Evolutionary conservation across 2,113 vertebrate genomes (phyloP), one percentile per base, ranked within the genome.

Genomic region (Microcebus ravelobensis): DNA sequence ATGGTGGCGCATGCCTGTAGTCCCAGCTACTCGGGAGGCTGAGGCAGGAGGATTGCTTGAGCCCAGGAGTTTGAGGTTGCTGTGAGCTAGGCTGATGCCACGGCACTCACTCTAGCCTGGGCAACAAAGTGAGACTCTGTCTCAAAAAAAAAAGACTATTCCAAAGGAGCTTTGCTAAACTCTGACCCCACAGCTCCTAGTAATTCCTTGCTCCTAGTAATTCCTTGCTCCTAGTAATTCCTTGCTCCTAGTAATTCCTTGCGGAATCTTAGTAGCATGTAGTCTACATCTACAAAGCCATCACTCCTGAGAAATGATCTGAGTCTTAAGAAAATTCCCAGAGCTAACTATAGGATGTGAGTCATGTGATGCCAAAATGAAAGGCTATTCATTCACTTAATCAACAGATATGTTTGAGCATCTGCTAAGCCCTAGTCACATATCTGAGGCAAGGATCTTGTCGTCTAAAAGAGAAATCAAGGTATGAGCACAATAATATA

Each of bases 151-250:
- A 42, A 77, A 89, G 36, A 81, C 14, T 80, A 17, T 55, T 76
- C 71, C 21, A 97, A 91, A 90, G 61, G 42, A 90, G 59, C 13
- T 36, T 87, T 67, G 23, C 27, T 89, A 61, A 96, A 73, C 18
- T 76, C 42, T 59, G 10, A 68, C 39, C 34, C 18, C 45, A 79
- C 8, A 80, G 11, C 11, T 90, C 39, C 34, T 80, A 76, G 48
- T n/a, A 59, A 79, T 84, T 80, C 20, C 55, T 96, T 87, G 27
- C 36, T 42, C 42, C 42, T 42, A 42, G 42, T 42, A 59, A 79
- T 84, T 80, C 20, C 55, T 96, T 87, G 27, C 36, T 90, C 39
- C 34, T 80, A 76, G 48, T n/a, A 59, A 79, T 84, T 80, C 20
- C 55, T 96, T 87, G 27, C 36, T 42, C 42, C 42, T 42, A 42